Evolutionary conservation across 2,797 vertebrate species (phyloP), one percentile per base, ranked within the genome.

Genomic region (Alfaro cultratus): DNA sequence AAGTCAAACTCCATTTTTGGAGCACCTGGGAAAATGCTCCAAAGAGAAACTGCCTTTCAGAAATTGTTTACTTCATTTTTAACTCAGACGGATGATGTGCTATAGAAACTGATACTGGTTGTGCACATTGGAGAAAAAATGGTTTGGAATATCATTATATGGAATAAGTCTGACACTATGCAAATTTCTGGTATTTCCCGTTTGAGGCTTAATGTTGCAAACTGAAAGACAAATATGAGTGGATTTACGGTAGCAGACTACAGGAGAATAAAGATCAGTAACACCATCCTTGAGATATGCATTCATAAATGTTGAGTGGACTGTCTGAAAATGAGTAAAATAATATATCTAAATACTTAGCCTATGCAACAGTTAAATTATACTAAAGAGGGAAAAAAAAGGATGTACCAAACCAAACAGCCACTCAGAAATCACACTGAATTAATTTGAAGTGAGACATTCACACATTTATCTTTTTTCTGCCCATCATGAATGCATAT

Each of bases 1-100:
- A 60, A 93, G 92, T 81, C 74, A 77, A 92, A 77, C 77, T 73
- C 71, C 39, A 41, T 71, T 81, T 87, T 87, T 89, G 75, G 90
- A 86, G 90, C 86, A 89, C 26, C 83, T 72, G 21, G 78, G 29
- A 21, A 72, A 82, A 82, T 80, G 83, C 83, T 87, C 90, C 86
- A 89, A 87, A 87, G 86, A 79, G 53, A 67, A 85, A 79, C 77
- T 72, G 73, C 73, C 49, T 9, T 3, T 34, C 10, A 41, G 76
- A 79, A 68, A 74, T 29, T 76, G 46, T 60, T 73, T 78, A 57
- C 64, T 80, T 47, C 11, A 45, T 12, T 67, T 39, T 67, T 64
- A 70, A 71, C 2, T 83, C 49, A 83, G 68, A 80, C 82, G 80
- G 34, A 77, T 67, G 47, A 39, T 8, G 43, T 55, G 67, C 72